Evolutionary conservation across 2,113 vertebrate genomes (phyloP), one percentile per base, ranked within the genome.

Genomic region (Neolamprologus fasciatus): DNA sequence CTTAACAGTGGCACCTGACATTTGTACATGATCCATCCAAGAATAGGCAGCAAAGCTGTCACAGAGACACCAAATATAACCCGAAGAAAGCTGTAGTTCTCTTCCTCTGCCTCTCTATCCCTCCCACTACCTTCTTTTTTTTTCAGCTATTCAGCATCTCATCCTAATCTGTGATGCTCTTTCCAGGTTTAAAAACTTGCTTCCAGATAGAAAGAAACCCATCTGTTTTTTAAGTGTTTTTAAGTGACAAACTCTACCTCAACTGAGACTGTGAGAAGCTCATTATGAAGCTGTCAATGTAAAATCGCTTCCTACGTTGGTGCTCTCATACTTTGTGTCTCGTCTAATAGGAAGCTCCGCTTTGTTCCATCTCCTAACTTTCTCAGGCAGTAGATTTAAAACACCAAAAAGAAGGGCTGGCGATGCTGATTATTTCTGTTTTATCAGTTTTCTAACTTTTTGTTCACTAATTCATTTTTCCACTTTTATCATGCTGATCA

Each of bases 21-120:
- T 82, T 53, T 83, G 87, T 87, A 85, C 80, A 78, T 57, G 86
- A 91, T 83, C 82, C 82, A 84, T 82, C 26, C 50, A 91, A 91
- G 89, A 91, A 93, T 57, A 76, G 33, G 55, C 63, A 92, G 61
- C 83, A 81, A 82, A 88, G 81, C 87, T 94, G 88, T 93, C 92
- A 91, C 76, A 33, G 12, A 90, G 61, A 83, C 61, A 89, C 89
- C 86, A 89, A 90, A 91, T 90, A 92, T 89, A 91, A 92, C 89
- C 91, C 9, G 85, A 89, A 76, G 80, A 91, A 91, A 81, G 37
- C 85, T 86, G 51, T 40, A 57, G 26, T 81, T 81, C 26, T 68
- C 68, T 45, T 19, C 33, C 54, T 57, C 50, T 42, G 68, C 68
- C 40, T 45, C 47, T 47, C 57, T 16, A 16, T n/a, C 14, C 16